A percentile compares a stretch with the other conserved stretches of the same genome.
Evolutionary conservation across 2,113 vertebrate species (phyloP).

Genomic region (Globicephala melas): DNA sequence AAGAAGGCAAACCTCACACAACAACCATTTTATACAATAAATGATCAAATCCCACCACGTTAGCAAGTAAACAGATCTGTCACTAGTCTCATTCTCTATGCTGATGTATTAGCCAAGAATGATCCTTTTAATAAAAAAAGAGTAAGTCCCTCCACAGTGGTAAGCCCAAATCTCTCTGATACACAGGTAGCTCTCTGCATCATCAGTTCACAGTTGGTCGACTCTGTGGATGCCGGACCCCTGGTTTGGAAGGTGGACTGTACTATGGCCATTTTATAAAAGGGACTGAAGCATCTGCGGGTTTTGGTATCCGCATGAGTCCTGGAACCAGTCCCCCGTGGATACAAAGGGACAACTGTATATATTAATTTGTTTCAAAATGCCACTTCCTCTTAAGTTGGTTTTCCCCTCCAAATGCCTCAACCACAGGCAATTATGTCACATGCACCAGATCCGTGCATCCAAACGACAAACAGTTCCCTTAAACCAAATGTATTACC

Average conservation of each 20-base stretch:
- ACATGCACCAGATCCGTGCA: constrained; percentile 63
- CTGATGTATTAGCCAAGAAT: constrained; percentile 28
- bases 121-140: constrained; percentile 26
- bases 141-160: not conserved
- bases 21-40: constrained; percentile 44
- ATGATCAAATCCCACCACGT: constrained; percentile 1
- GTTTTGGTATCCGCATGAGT: not conserved
- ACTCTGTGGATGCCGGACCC: not conserved
- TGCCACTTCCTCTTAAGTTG: constrained; percentile 9
- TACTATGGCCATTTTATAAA: not conserved
- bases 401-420: constrained; percentile 52
- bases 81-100: constrained; percentile 30
- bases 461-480: constrained; percentile 80
- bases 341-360: not conserved
- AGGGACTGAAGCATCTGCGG: not conserved
- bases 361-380: constrained; percentile 49
- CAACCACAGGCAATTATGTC: constrained; percentile 72
- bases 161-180: not conserved
- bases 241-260: not conserved
- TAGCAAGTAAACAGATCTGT: constrained; percentile 55
- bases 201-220: not conserved
- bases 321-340: not conserved
- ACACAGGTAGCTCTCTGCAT: not conserved
- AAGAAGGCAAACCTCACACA: constrained; percentile 5
- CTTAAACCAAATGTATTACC: constrained; percentile 83